Percentiles rank a stretch among this genome's conserved stretches.
These are phyloP conservation scores for Elephas maximus DNA, from an alignment of 2,113 vertebrate species.

Conservation along the genomic window DNA sequence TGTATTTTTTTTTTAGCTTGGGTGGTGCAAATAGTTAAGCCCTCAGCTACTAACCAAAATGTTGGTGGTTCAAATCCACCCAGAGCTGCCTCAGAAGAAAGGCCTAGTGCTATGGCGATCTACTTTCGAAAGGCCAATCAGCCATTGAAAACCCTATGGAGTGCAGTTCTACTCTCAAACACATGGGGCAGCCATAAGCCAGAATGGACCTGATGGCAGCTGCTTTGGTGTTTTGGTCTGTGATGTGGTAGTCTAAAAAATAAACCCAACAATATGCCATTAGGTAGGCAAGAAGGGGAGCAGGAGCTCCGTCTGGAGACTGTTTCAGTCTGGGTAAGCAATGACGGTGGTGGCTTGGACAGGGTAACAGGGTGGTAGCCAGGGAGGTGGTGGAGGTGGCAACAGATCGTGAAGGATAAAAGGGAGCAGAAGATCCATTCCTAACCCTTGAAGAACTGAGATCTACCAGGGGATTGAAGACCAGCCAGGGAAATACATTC, in stretches of 20 bases:
- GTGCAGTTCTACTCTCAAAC: background rate
- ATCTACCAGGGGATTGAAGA: background rate
- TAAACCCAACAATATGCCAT: constrained; percentile 89
- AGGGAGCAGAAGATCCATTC: background rate
- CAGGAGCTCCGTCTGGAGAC: accelerated
- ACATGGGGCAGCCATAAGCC: background rate
- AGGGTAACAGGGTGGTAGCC: accelerated
- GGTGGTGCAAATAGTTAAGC: background rate
- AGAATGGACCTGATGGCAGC: background rate
- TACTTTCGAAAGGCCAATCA: no score
- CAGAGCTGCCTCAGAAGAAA: background rate
- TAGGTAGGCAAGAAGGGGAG: background rate
- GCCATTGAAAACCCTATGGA: no score
- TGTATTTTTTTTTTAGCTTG: background rate
- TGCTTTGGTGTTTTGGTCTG: constrained; percentile 48
- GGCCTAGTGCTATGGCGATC: background rate
- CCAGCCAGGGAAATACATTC: background rate
- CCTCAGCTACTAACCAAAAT: background rate
- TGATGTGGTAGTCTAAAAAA: constrained; percentile 86
- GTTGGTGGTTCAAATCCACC: background rate
- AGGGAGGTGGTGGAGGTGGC: no score
- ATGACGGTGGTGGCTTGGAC: no score
- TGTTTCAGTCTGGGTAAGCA: background rate
- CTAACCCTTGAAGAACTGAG: background rate
- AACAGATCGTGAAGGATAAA: background rate